Evolutionary conservation across 2,113 vertebrate genomes (phyloP).

Genomic region (Lanius ludovicianus): DNA sequence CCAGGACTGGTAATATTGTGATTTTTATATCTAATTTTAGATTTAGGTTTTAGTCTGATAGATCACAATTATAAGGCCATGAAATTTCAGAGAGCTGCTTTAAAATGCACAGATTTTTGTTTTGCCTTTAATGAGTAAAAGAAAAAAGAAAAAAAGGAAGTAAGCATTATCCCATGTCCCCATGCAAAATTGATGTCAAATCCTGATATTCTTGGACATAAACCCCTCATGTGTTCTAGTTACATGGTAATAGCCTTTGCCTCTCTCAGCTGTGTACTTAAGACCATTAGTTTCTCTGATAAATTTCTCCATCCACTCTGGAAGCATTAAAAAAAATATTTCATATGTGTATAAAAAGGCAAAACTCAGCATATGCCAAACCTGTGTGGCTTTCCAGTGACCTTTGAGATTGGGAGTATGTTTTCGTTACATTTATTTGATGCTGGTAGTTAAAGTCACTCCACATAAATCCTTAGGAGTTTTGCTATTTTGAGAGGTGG

Average conservation of each 20-base stretch:
- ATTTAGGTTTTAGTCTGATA: neutral
- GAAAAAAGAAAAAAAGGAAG: neutral
- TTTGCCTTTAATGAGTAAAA: neutral
- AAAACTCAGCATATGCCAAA: neutral
- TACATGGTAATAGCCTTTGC: rapidly evolving
- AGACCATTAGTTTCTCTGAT: neutral
- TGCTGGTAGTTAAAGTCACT: neutral
- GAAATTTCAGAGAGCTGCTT: neutral
- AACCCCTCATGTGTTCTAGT: neutral
- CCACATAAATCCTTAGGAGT: neutral
- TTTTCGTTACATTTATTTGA: neutral
- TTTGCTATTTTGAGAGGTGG: neutral
- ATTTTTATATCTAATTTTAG: slow-evolving; percentile 49
- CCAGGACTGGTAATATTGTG: neutral
- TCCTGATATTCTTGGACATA: neutral
- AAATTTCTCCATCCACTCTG: neutral
- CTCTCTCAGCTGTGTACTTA: neutral
- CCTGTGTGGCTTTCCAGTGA: neutral
- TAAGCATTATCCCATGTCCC: neutral
- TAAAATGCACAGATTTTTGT: slow-evolving; percentile 30
- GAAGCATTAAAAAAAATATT: neutral
- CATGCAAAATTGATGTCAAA: neutral
- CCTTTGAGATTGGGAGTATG: neutral
- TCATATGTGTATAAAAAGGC: neutral
- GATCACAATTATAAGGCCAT: neutral